phyloP scores from a whole-genome alignment of 1,140 invertebrate genomes.

The Chionoecetes opilio region DNA sequence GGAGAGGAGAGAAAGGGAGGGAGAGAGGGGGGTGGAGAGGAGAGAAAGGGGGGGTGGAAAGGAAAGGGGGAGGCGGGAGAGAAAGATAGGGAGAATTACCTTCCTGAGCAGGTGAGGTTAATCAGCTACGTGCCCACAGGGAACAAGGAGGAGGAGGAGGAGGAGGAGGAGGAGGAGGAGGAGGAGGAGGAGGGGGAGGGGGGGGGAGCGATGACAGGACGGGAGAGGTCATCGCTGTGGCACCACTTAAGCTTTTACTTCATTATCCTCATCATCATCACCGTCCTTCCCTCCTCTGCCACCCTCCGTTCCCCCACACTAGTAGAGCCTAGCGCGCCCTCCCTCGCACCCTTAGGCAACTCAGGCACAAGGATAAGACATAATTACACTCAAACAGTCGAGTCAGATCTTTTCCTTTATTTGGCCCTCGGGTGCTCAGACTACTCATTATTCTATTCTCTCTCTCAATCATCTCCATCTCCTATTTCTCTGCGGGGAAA shows the following conservation, averaged over 20 bases:
- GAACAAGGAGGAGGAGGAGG: not conserved
- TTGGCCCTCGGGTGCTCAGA: too few species aligned
- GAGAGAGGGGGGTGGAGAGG: slow-evolving; percentile 11
- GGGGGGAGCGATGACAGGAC: not conserved
- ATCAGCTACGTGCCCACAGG: too few species aligned
- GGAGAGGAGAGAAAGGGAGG: not conserved
- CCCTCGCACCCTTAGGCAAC: too few species aligned
- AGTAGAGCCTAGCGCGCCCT: too few species aligned
- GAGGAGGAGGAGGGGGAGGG: not conserved
- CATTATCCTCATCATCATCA: slow-evolving; percentile 20
- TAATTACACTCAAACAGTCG: slow-evolving; percentile 17
- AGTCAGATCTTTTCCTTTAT: too few species aligned
- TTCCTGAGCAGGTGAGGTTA: too few species aligned
- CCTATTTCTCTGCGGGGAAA: too few species aligned
- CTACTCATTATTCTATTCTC: too few species aligned
- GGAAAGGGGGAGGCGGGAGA: too few species aligned
- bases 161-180: not conserved
- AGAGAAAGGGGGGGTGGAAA: not conserved
- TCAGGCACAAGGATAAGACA: not conserved
- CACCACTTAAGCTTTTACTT: not conserved
- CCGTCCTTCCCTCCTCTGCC: not conserved
- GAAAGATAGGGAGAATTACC: not conserved
- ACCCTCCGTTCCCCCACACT: too few species aligned
- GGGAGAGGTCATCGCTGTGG: not conserved
- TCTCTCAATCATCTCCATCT: too few species aligned